phyloP scores from a whole-genome alignment of 2,113 vertebrate genomes.

The Hyperoodon ampullatus region DNA sequence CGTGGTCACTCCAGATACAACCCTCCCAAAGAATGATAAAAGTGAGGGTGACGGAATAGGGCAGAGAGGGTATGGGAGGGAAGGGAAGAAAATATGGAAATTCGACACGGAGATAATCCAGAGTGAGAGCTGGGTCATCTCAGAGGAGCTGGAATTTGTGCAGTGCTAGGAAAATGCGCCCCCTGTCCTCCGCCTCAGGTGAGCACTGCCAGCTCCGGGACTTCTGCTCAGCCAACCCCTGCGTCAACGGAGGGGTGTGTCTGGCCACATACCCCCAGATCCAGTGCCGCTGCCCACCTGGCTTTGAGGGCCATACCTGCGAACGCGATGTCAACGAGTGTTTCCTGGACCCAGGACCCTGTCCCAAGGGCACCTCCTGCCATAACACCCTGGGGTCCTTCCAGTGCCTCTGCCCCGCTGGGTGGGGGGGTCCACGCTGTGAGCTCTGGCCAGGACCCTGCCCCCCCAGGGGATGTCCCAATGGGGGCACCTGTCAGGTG shows the following conservation, averaged over 20 bases:
- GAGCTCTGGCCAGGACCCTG: conserved; percentile 74
- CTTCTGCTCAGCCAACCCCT: conserved; percentile 82
- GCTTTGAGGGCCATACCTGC: conserved; percentile 80
- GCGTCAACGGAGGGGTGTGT: conserved; percentile 78
- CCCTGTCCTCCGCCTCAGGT: conserved; percentile 58
- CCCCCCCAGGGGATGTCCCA: conserved; percentile 45
- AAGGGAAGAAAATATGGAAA: neutral
- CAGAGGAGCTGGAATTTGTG: too few species aligned
- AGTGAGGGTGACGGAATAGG: neutral
- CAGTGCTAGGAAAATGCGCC: fast-evolving
- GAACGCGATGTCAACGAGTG: conserved; percentile 82
- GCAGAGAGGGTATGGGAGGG: too few species aligned
- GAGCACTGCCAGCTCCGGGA: conserved; percentile 79
- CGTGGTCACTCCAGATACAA: neutral
- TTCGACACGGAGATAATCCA: neutral
- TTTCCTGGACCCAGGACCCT: conserved; percentile 63
- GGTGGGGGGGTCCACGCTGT: conserved; percentile 64
- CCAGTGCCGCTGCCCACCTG: conserved; percentile 78
- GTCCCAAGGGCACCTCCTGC: conserved; percentile 76
- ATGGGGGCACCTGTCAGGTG: conserved; percentile 77
- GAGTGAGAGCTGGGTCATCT: too few species aligned
- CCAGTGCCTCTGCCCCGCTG: conserved; percentile 74
- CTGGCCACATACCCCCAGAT: conserved; percentile 81
- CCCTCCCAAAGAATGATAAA: neutral
- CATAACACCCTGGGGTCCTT: conserved; percentile 80